Percentiles rank a stretch among this genome's conserved stretches.
Evolutionary conservation across 92 coral and sea anemone genomes (phyloP).

Genomic region (Scolanthus callimorphus): DNA sequence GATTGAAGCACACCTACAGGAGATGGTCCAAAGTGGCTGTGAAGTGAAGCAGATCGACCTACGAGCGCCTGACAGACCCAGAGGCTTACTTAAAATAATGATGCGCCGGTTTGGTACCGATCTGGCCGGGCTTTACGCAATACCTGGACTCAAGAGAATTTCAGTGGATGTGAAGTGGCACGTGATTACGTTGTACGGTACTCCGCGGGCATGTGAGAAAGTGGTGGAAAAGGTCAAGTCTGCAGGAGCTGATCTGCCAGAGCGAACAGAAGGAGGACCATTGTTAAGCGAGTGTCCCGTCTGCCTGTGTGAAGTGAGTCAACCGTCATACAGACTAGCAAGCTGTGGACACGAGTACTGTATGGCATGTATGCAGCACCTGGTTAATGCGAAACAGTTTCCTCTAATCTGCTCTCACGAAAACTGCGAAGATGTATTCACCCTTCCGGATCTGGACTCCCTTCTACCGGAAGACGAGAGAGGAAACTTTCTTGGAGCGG

Average conservation of each 20-base stretch:
- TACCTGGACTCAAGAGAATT: neutral
- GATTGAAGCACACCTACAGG: slow-evolving; percentile 26
- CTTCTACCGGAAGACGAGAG: slow-evolving; percentile 30
- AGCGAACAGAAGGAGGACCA: slow-evolving; percentile 7
- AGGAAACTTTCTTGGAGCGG: slow-evolving; percentile 1
- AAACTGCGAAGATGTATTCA: slow-evolving; percentile 46
- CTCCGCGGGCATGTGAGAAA: slow-evolving; percentile 28
- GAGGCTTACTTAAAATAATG: slow-evolving; percentile 52
- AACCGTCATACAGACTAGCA: slow-evolving; percentile 55
- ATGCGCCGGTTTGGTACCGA: slow-evolving; percentile 31
- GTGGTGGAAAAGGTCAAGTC: slow-evolving; percentile 28
- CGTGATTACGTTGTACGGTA: slow-evolving; percentile 33
- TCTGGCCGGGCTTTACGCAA: slow-evolving; percentile 19
- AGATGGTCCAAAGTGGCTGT: slow-evolving; percentile 14
- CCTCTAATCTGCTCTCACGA: slow-evolving; percentile 71
- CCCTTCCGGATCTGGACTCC: slow-evolving; percentile 49
- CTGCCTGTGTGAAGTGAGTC: slow-evolving; percentile 56
- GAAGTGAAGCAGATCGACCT: slow-evolving; percentile 31
- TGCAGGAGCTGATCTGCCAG: slow-evolving; percentile 20
- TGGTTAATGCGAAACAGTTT: slow-evolving; percentile 53
- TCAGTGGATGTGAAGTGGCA: slow-evolving; percentile 33
- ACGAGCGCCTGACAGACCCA: slow-evolving; percentile 46
- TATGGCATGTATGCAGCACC: slow-evolving; percentile 46
- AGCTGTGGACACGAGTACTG: slow-evolving; percentile 90
- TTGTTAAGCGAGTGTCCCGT: slow-evolving; percentile 54